Evolutionary conservation across 2,797 vertebrate genomes (phyloP).

Genomic region (Ciconia nigra): DNA sequence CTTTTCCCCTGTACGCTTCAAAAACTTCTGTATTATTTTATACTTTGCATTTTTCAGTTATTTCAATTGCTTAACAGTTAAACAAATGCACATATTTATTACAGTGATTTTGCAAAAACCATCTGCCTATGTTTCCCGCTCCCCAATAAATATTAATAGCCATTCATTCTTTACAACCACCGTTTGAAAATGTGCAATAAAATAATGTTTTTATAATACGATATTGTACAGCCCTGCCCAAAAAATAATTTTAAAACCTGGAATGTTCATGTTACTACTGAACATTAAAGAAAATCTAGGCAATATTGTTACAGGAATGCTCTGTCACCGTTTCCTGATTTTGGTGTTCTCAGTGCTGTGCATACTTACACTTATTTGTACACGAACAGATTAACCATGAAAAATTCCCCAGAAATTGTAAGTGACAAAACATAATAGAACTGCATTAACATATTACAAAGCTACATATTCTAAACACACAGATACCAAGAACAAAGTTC

Average conservation of each 20-base stretch:
- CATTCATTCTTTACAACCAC: not conserved
- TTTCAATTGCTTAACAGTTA: not conserved
- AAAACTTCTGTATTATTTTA: not conserved
- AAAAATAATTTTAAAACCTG: not conserved
- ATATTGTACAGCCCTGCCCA: not conserved
- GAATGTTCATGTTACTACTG: not conserved
- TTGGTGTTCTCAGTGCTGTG: not conserved
- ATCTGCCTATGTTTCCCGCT: not conserved
- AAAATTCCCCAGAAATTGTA: not conserved
- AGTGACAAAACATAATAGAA: not conserved
- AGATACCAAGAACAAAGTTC: not conserved
- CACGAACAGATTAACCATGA: not conserved
- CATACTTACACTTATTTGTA: not conserved
- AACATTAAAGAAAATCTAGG: not conserved
- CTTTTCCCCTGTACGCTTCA: not conserved
- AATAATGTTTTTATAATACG: not conserved
- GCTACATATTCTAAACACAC: not conserved
- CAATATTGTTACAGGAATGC: not conserved
- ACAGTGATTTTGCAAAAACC: not conserved
- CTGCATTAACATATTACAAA: not conserved
- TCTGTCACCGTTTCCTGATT: not conserved
- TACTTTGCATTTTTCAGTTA: not conserved
- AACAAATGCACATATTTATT: not conserved
- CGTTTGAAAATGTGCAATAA: not conserved
- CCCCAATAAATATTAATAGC: not conserved